A percentile compares a stretch with the other conserved stretches of the same genome.
phyloP scores from a whole-genome alignment of 1,140 invertebrate species.

The Coptotermes formosanus region DNA sequence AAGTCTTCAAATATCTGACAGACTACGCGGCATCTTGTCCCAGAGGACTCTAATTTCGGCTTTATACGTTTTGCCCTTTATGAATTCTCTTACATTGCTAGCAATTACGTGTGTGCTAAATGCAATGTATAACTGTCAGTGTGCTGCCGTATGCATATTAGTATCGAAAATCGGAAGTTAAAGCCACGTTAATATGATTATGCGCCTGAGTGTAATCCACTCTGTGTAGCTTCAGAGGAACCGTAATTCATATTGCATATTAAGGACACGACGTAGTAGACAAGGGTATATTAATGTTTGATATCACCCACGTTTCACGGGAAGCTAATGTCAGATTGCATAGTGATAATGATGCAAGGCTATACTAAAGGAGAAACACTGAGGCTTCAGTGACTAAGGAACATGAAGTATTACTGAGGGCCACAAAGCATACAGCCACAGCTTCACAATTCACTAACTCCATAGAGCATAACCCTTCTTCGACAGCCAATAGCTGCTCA shows the following conservation, averaged over 20 bases:
- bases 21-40: too few species aligned
- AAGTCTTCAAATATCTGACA: too few species aligned
- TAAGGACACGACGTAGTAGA: neutral
- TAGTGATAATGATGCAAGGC: neutral
- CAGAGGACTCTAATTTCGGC: too few species aligned
- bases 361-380: neutral
- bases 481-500: too few species aligned
- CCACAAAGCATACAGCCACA: too few species aligned
- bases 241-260: neutral
- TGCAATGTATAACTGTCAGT: too few species aligned
- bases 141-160: neutral
- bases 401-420: too few species aligned
- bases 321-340: neutral
- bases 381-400: neutral
- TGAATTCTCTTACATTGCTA: neutral
- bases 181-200: neutral
- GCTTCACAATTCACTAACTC: too few species aligned
- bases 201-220: neutral
- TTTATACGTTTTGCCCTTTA: too few species aligned
- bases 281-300: neutral
- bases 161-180: neutral
- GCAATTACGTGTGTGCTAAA: too few species aligned
- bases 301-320: neutral
- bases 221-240: neutral
- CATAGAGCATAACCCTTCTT: too few species aligned